A percentile compares a stretch with the other conserved stretches of the same genome.
Conservation (phyloP, 2,888 invertebrate species). For the Augiades crinisus region DNA sequence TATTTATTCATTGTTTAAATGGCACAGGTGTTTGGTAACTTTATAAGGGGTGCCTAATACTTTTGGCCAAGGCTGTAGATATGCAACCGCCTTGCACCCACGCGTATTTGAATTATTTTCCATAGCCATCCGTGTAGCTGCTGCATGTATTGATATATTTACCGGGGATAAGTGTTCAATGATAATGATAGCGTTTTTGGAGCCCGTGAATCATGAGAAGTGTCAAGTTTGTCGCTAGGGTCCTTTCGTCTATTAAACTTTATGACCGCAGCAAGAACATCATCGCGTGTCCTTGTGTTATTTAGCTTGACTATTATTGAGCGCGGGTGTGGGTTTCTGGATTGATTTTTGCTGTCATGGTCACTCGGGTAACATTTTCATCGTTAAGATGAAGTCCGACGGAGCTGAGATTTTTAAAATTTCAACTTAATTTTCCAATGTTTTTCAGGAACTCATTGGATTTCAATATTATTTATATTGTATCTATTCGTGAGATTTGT, state of each 20-base stretch:
- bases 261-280: not conserved
- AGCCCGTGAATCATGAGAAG: not conserved
- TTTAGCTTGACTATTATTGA: not conserved
- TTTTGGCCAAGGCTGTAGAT: no score
- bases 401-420: slow-evolving; percentile 11
- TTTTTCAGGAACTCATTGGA: slow-evolving; percentile 25
- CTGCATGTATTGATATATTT: not conserved
- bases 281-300: not conserved
- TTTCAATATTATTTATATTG: slow-evolving; percentile 22
- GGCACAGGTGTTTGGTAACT: no score
- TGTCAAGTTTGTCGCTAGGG: slow-evolving; percentile 1
- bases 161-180: not conserved
- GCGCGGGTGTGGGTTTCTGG: slow-evolving; percentile 5
- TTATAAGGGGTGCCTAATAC: no score
- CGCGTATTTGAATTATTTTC: not conserved
- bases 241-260: not conserved
- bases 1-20: no score
- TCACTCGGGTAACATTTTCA: not conserved
- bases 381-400: not conserved
- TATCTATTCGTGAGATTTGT: not conserved
- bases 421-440: slow-evolving; percentile 14
- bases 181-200: not conserved
- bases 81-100: not conserved
- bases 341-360: slow-evolving; percentile 1
- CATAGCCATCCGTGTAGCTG: not conserved